These are phyloP conservation scores for Gasteruption jaculator DNA, from an alignment of 2,888 invertebrate genomes.

Conservation along the genomic window DNA sequence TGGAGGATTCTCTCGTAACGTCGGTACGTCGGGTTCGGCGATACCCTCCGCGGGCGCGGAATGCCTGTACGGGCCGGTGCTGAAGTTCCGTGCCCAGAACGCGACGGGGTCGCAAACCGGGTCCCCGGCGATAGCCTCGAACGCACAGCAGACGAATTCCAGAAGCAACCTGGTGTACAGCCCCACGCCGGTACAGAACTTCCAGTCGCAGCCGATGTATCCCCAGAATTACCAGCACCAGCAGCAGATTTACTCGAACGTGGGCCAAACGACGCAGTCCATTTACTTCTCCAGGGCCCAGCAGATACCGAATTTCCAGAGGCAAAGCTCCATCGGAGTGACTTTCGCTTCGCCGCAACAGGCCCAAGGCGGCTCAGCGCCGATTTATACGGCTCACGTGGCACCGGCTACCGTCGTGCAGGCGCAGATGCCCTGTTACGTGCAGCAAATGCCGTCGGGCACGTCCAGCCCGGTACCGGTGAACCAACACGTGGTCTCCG, in stretches of 20 bases:
- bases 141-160: constrained; percentile 31
- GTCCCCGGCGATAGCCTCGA: constrained; percentile 24
- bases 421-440: constrained; percentile 32
- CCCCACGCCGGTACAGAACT: constrained; percentile 29
- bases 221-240: constrained; percentile 39
- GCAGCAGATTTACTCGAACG: constrained; percentile 45
- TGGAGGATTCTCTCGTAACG: constrained; percentile 27
- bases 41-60: constrained; percentile 30
- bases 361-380: constrained; percentile 23
- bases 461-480: constrained; percentile 16
- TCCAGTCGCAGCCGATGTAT: constrained; percentile 34
- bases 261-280: constrained; percentile 30
- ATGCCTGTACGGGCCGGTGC: constrained; percentile 47
- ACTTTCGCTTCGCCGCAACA: constrained; percentile 29
- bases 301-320: constrained; percentile 28
- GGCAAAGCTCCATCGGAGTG: constrained; percentile 27
- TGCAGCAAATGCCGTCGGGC: constrained; percentile 28
- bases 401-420: constrained; percentile 38
- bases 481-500: too few species aligned
- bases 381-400: constrained; percentile 43
- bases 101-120: constrained; percentile 25
- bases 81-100: constrained; percentile 44
- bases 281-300: constrained; percentile 32
- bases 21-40: constrained; percentile 22
- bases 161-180: constrained; percentile 30